phyloP scores from a whole-genome alignment of 2,113 vertebrate genomes.

The Apaloderma vittatum region DNA sequence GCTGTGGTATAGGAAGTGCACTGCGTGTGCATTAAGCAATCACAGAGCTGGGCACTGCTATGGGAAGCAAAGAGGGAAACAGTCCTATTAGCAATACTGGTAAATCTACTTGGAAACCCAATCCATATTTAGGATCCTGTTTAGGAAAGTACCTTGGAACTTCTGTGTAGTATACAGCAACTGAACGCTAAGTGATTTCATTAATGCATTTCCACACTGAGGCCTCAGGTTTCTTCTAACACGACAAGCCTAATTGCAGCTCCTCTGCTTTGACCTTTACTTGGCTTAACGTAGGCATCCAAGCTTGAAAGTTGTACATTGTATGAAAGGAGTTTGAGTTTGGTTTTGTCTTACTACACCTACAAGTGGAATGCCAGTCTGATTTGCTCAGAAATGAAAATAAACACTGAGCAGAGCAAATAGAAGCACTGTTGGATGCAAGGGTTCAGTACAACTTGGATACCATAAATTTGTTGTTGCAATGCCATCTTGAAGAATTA shows the following conservation, averaged over 20 bases:
- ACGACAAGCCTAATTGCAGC: background rate
- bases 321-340: background rate
- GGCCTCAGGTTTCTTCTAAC: background rate
- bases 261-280: constrained; percentile 59
- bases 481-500: background rate
- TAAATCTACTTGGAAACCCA: background rate
- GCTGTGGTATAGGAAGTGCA: background rate
- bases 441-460: background rate
- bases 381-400: constrained; percentile 46
- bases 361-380: constrained; percentile 44
- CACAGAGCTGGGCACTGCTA: background rate
- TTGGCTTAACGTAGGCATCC: constrained; percentile 44
- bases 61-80: background rate
- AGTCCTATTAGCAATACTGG: background rate
- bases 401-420: constrained; percentile 19
- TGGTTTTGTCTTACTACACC: constrained; percentile 57
- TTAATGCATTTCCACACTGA: background rate
- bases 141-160: background rate
- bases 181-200: constrained; percentile 3
- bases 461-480: background rate
- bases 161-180: background rate
- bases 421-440: background rate
- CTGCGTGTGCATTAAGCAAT: background rate
- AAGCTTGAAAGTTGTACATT: constrained; percentile 8
- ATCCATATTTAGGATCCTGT: background rate